phyloP scores from a whole-genome alignment of 2,888 invertebrate species.

The Lucinisca nassula region DNA sequence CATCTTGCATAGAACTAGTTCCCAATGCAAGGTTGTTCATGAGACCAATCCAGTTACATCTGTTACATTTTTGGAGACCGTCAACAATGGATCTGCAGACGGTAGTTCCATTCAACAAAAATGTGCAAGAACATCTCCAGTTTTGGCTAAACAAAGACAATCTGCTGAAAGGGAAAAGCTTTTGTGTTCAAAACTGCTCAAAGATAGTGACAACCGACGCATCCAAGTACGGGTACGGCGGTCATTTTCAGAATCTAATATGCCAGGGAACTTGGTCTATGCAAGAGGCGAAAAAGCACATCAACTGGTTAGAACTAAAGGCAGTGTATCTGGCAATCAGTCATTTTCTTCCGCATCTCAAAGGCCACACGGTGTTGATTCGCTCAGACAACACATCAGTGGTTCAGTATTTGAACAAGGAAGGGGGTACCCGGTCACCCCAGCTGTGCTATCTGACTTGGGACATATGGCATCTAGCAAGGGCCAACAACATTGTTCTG shows the following conservation, averaged over 20 bases:
- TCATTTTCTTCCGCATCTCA: no score
- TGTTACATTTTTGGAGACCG: no score
- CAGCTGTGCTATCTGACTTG: neutral
- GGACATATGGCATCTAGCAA: neutral
- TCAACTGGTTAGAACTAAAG: no score
- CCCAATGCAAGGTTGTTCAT: no score
- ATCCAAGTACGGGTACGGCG: neutral
- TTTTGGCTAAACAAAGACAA: no score
- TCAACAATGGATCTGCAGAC: no score
- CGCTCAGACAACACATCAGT: no score
- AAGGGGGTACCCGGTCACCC: neutral
- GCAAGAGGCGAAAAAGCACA: neutral
- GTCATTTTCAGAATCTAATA: neutral
- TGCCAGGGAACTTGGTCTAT: neutral
- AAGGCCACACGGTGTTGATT: no score
- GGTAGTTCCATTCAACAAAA: neutral
- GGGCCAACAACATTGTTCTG: neutral
- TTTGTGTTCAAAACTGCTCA: neutral
- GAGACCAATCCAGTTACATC: no score
- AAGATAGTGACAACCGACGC: neutral
- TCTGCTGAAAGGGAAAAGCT: neutral
- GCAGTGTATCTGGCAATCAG: no score
- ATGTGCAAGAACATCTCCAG: constrained; percentile 5
- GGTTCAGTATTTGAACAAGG: neutral
- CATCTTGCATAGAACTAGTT: no score